These are phyloP conservation scores for Beris chalybata DNA, from an alignment of 2,888 invertebrate genomes.

Conservation along the genomic window DNA sequence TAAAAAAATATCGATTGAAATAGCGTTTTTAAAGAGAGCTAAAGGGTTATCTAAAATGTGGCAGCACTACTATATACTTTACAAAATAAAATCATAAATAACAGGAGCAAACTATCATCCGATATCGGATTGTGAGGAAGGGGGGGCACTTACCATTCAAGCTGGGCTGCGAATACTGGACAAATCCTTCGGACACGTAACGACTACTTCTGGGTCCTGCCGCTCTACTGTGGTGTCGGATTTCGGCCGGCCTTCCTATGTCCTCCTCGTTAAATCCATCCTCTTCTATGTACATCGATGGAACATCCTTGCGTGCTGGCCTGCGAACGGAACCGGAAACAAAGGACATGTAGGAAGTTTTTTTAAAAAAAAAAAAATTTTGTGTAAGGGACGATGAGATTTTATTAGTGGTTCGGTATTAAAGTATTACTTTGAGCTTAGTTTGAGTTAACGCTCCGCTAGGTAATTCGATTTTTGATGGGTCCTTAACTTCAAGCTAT, in stretches of 20 bases:
- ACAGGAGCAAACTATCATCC: constrained; percentile 45
- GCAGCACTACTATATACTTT: not conserved
- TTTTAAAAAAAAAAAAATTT: not conserved
- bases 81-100: not conserved
- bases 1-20: too few species aligned
- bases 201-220: constrained; percentile 41
- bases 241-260: constrained; percentile 45
- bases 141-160: constrained; percentile 56
- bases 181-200: constrained; percentile 57
- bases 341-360: not conserved
- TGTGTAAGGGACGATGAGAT: not conserved
- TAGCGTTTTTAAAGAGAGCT: too few species aligned
- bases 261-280: constrained; percentile 54
- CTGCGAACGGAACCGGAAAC: constrained; percentile 42
- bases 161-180: constrained; percentile 57
- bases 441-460: too few species aligned
- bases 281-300: constrained; percentile 58
- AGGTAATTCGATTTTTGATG: too few species aligned
- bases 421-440: too few species aligned
- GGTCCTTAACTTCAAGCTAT: too few species aligned
- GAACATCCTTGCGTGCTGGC: constrained; percentile 56
- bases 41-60: not conserved
- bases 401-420: not conserved
- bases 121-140: constrained; percentile 51
- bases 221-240: constrained; percentile 45